Conservation (phyloP, 1,140 invertebrate genomes). For the Maniola jurtina region DNA sequence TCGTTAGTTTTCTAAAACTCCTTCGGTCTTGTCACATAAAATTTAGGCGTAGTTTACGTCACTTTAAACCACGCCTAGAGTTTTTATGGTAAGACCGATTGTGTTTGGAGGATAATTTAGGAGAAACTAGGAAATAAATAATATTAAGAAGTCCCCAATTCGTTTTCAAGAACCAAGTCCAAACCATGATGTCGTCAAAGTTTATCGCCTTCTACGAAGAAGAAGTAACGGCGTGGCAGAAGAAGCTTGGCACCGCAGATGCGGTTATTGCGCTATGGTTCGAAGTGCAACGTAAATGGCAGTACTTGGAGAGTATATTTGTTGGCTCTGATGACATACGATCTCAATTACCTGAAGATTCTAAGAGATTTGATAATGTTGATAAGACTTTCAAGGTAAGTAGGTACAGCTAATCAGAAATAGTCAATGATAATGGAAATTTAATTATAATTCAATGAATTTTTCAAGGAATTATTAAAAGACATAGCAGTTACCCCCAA, state of each 20-base stretch:
- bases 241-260: constrained; percentile 92
- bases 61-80: no score
- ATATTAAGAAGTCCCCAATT: constrained; percentile 1
- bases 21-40: no score
- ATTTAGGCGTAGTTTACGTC: not conserved
- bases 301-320: constrained; percentile 96
- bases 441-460: not conserved
- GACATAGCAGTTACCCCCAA: constrained; percentile 84
- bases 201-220: constrained; percentile 92
- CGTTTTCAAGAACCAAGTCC: constrained; percentile 82
- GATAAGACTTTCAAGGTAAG: constrained; percentile 92
- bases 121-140: no score
- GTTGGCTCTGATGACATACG: constrained; percentile 97
- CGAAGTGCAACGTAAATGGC: constrained; percentile 96
- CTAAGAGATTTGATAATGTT: constrained; percentile 92
- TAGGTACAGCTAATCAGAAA: not conserved
- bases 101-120: no score
- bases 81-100: no score
- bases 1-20: no score
- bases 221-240: constrained; percentile 94
- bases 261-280: constrained; percentile 92
- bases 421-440: not conserved
- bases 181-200: constrained; percentile 96
- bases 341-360: constrained; percentile 94
- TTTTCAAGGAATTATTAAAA: constrained; percentile 67